A percentile compares a stretch with the other conserved stretches of the same genome.
These are phyloP conservation scores for Scaptomyza reducta DNA, from an alignment of 2,888 invertebrate genomes.

Conservation along the genomic window DNA sequence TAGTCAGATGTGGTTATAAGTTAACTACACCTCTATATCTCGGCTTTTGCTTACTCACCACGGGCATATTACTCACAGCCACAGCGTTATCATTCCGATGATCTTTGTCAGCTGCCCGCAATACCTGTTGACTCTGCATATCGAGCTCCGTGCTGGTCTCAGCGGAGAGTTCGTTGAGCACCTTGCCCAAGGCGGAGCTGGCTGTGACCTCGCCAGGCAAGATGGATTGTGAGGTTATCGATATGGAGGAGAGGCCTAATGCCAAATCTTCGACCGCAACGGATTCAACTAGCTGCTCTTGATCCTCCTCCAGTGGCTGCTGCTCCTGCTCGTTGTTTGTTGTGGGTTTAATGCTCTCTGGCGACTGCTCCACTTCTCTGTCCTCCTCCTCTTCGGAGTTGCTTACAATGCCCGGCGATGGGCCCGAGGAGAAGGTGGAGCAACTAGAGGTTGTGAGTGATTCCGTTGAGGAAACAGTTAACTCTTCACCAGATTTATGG, in stretches of 20 bases:
- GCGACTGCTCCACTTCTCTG: slow-evolving; percentile 50
- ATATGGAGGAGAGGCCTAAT: slow-evolving; percentile 82
- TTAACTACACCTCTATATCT: too few relatives aligned
- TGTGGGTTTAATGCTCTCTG: slow-evolving; percentile 16
- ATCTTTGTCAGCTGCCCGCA: slow-evolving; percentile 8
- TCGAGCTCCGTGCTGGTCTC: slow-evolving; percentile 66
- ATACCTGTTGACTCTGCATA: slow-evolving; percentile 45
- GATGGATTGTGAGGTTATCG: slow-evolving; percentile 77
- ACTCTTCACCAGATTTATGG: slow-evolving; percentile 42
- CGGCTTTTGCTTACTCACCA: slow-evolving; percentile 45
- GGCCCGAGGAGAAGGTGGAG: slow-evolving; percentile 84
- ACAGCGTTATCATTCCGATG: not conserved
- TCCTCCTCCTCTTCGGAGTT: slow-evolving; percentile 76
- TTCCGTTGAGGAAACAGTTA: slow-evolving; percentile 74
- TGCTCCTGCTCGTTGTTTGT: not conserved
- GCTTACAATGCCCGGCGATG: slow-evolving; percentile 78
- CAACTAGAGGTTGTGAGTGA: slow-evolving; percentile 84
- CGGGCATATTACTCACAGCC: slow-evolving; percentile 1
- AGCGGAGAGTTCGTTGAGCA: slow-evolving; percentile 73
- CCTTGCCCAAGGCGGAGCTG: slow-evolving; percentile 74
- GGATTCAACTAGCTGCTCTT: slow-evolving; percentile 18
- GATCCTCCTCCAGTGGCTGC: slow-evolving; percentile 5
- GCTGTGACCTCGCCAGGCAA: slow-evolving; percentile 73
- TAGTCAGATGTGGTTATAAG: too few relatives aligned
- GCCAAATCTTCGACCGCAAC: slow-evolving; percentile 77